Evolutionary conservation across 2,113 vertebrate species (phyloP).

Genomic region (Circaetus gallicus): DNA sequence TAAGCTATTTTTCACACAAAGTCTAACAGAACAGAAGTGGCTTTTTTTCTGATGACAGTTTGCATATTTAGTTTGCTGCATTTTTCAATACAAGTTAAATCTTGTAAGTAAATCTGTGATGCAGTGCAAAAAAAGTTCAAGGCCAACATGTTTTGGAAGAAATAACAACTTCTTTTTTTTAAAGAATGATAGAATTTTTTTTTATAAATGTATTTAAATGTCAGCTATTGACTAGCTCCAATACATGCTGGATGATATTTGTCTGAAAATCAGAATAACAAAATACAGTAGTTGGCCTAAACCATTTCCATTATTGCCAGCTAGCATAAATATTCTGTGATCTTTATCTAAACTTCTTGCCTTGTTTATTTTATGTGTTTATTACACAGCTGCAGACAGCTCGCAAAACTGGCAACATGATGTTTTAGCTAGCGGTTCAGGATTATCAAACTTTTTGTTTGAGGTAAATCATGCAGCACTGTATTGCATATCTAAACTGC

Average conservation of each 20-base stretch:
- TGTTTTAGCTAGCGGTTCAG: neutral
- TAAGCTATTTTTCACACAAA: neutral
- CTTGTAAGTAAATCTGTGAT: neutral
- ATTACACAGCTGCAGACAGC: neutral
- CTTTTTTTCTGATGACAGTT: conserved; percentile 1
- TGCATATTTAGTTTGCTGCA: neutral
- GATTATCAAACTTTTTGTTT: neutral
- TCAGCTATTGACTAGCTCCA: neutral
- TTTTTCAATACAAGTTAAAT: neutral
- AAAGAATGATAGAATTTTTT: neutral
- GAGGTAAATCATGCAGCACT: neutral
- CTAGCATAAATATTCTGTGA: neutral
- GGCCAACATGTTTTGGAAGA: neutral
- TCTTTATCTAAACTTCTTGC: neutral
- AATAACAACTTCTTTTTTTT: neutral
- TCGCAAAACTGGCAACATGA: neutral
- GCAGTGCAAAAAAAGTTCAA: neutral
- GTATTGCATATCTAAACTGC: neutral
- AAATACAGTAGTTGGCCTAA: neutral
- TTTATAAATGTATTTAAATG: neutral
- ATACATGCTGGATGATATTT: neutral
- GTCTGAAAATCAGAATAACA: neutral
- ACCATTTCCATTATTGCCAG: neutral
- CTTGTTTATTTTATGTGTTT: neutral
- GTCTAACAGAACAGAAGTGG: conserved; percentile 13